A percentile compares a stretch with the other conserved stretches of the same genome.
Evolutionary conservation across 1,140 invertebrate genomes (phyloP).

Genomic region (Augochlora pura): DNA sequence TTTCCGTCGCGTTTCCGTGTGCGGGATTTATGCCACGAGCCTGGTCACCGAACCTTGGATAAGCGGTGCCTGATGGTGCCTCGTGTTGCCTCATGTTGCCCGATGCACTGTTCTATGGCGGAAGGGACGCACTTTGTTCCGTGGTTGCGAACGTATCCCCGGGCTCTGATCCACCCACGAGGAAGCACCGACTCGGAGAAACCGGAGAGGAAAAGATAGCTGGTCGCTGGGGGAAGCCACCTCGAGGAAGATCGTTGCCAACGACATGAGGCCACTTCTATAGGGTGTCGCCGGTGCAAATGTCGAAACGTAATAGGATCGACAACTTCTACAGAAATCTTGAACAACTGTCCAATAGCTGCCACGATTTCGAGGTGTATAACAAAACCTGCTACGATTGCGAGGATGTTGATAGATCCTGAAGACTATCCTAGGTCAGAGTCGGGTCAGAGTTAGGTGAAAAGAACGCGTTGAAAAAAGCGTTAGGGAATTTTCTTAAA

Average conservation of each 20-base stretch:
- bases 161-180: slow-evolving; percentile 77
- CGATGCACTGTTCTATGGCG: slow-evolving; percentile 36
- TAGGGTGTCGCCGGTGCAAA: slow-evolving; percentile 2
- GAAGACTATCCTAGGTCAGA: too few species aligned
- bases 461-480: too few species aligned
- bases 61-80: slow-evolving; percentile 51
- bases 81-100: neutral
- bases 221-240: slow-evolving; percentile 26
- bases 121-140: slow-evolving; percentile 66
- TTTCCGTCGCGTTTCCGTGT: slow-evolving; percentile 10
- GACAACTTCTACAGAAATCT: too few species aligned
- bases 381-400: too few species aligned
- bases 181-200: slow-evolving; percentile 67
- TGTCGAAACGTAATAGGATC: too few species aligned
- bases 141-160: slow-evolving; percentile 58
- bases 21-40: slow-evolving; percentile 22
- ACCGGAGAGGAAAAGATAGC: slow-evolving; percentile 28
- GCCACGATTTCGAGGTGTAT: too few species aligned
- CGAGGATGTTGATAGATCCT: too few species aligned
- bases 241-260: slow-evolving; percentile 25
- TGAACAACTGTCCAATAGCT: too few species aligned
- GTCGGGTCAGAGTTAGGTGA: too few species aligned
- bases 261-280: slow-evolving; percentile 3
- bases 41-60: slow-evolving; percentile 45
- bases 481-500: too few species aligned